These are phyloP conservation scores for Cremastobaeus sp. DNA, from an alignment of 2,888 invertebrate genomes.

Conservation along the genomic window DNA sequence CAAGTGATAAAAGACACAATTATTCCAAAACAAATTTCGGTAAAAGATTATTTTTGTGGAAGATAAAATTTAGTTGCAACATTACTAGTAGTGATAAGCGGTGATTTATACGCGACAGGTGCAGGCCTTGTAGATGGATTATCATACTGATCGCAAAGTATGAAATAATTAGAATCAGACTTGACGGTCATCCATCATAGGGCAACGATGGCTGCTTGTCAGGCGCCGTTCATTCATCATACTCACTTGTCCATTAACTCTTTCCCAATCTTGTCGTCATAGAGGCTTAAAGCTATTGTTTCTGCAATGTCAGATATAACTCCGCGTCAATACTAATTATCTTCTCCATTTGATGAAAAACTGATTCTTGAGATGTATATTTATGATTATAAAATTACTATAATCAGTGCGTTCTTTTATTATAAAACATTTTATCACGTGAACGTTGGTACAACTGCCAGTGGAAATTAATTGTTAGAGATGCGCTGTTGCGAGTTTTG, in stretches of 20 bases:
- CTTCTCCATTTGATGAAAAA: conserved; percentile 70
- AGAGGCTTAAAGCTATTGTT: conserved; percentile 68
- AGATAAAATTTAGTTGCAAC: conserved; percentile 50
- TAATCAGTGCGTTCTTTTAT: no score
- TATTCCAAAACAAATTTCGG: no score
- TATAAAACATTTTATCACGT: no score
- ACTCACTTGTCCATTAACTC: conserved; percentile 75
- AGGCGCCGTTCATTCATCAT: conserved; percentile 77
- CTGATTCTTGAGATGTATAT: conserved; percentile 69
- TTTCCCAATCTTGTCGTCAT: conserved; percentile 69
- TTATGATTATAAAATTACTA: no score
- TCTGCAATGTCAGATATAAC: conserved; percentile 63
- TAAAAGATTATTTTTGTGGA: no score
- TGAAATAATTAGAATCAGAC: conserved; percentile 78
- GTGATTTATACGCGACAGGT: conserved; percentile 77
- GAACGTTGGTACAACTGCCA: no score
- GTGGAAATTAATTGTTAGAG: no score
- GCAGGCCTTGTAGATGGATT: conserved; percentile 76
- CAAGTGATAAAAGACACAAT: no score
- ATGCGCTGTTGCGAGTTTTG: no score
- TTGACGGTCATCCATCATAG: conserved; percentile 75
- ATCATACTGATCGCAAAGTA: conserved; percentile 79
- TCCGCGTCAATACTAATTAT: conserved; percentile 75
- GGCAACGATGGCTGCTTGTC: conserved; percentile 76
- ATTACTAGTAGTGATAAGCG: conserved; percentile 64